Evolutionary conservation across 2,888 invertebrate genomes (phyloP).

Genomic region (Rhamphomyia laevipes): DNA sequence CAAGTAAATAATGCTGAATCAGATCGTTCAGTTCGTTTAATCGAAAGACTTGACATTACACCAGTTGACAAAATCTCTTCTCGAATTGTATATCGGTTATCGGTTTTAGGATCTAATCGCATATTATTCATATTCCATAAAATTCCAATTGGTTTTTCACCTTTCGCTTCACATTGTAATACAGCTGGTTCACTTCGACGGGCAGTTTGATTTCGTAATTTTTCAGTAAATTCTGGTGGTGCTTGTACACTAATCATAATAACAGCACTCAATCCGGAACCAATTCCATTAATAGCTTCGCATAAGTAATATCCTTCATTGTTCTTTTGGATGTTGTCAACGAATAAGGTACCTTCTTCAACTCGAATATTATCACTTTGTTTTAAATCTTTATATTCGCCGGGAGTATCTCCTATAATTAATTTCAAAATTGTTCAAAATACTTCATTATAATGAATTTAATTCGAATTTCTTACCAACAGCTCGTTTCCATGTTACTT

Average conservation of each 20-base stretch:
- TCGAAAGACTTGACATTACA: constrained; percentile 77
- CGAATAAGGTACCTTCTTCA: constrained; percentile 84
- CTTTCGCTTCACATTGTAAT: constrained; percentile 83
- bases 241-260: constrained; percentile 91
- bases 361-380: constrained; percentile 84
- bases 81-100: constrained; percentile 69
- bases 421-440: neutral
- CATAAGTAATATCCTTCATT: constrained; percentile 93
- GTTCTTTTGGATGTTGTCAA: constrained; percentile 82
- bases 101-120: constrained; percentile 77
- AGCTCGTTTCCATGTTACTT: constrained; percentile 91
- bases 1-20: constrained; percentile 87
- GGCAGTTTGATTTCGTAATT: constrained; percentile 82
- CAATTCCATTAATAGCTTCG: constrained; percentile 92
- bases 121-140: constrained; percentile 93
- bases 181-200: constrained; percentile 84
- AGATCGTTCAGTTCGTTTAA: constrained; percentile 76
- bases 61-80: constrained; percentile 82
- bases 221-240: constrained; percentile 87
- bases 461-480: constrained; percentile 51
- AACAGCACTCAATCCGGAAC: constrained; percentile 87
- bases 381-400: constrained; percentile 87
- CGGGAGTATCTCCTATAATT: constrained; percentile 68
- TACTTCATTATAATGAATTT: too few relatives aligned
- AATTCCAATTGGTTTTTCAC: constrained; percentile 89